A percentile compares a stretch with the other conserved stretches of the same genome.
Evolutionary conservation across 2,113 vertebrate species (phyloP).

Genomic region (Notechis scutatus): DNA sequence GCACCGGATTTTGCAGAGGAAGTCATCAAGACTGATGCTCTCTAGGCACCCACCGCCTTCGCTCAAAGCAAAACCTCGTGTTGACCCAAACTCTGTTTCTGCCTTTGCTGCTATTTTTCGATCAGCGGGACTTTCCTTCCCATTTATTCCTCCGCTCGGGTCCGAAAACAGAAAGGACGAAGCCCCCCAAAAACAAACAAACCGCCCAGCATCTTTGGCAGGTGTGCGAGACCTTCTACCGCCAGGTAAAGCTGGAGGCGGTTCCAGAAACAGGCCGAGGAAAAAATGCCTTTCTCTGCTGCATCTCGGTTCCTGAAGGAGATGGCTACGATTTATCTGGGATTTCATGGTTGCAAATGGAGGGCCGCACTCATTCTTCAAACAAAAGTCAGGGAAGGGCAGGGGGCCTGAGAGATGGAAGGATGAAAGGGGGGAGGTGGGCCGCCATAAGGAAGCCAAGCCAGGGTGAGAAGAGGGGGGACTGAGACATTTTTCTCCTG

Average conservation of each 20-base stretch:
- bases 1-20: neutral
- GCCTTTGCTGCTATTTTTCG: neutral
- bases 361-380: neutral
- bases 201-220: neutral
- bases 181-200: neutral
- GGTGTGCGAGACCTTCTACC: neutral
- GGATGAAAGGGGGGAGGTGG: neutral
- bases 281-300: neutral
- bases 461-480: neutral
- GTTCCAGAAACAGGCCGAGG: neutral
- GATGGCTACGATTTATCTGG: neutral
- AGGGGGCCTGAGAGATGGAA: neutral
- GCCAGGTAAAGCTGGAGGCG: neutral
- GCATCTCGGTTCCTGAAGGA: neutral
- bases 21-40: neutral
- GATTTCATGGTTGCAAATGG: neutral
- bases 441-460: neutral
- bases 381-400: neutral
- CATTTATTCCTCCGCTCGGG: accelerated
- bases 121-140: neutral
- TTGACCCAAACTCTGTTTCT: neutral
- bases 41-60: neutral
- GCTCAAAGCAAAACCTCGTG: neutral
- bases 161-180: neutral
- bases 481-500: slow-evolving; percentile 10